Base-by-base conservation (phyloP, 2,797 vertebrate genomes). In the Pseudochirops corinnae region DNA sequence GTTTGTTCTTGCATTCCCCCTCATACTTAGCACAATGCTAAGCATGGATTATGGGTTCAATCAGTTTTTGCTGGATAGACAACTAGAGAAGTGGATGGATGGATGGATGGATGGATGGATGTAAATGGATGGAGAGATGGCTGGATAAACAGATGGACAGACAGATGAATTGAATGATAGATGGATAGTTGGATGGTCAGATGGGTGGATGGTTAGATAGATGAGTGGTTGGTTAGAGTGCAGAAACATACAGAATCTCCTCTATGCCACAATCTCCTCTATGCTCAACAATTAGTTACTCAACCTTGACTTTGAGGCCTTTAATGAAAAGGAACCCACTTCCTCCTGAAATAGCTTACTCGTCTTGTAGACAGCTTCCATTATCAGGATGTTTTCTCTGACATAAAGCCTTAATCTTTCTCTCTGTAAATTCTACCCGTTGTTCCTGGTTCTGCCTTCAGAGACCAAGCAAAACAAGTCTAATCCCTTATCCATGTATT, bases 181-280 rank as follows among this genome's bases (percentile, higher is more conserved):
- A 9, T 26, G 29, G 67, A 14, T 9, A 13, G 14, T 57, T 26
- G 56, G 50, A 53, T 24, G 50, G 26, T 56, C 14, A 1, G 60
- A 92, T 9, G 53, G 11, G 11, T 29, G 26, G 29, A 55, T 97
- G 96, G 94, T 95, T 91, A 58, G 92, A 96, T 96, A 95, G 97
- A 60, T 39, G 1, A n/a, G 57, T 9, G 46, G 60, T n/a, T 14
- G 18, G 24, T 10, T 28, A 29, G 55, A 95, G 92, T 14, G 93
- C 33, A 74, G 33, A 74, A 74, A 46, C 74, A 82, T 46, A 87
- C 24, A 11, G 21, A 46, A 12, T 26, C 74, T 50, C 39, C 39
- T 87, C 21, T 50, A 10, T 87, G 10, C 74, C 52, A 52, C 52
- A 46, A 4, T 26, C 74, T 50, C 39, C 39, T 50, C 39, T 50